A percentile compares a stretch with the other conserved stretches of the same genome.
phyloP scores from a whole-genome alignment of 2,113 vertebrate genomes.

The Microcebus tavaratra region DNA sequence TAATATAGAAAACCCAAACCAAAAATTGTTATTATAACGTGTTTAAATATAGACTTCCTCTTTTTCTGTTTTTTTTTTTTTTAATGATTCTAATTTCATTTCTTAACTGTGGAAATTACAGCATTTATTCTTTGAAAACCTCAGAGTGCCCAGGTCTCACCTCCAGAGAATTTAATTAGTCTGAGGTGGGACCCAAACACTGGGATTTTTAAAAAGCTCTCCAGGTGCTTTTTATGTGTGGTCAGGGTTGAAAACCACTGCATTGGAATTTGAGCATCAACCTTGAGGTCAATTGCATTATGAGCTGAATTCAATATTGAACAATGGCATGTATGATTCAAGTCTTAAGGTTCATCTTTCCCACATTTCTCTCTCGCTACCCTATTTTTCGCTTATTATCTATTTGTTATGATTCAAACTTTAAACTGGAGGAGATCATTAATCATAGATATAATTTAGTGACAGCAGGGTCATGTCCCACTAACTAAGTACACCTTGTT shows the following conservation, averaged over 20 bases:
- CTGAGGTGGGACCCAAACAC: constrained; percentile 20
- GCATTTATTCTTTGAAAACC: constrained; percentile 59
- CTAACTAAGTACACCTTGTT: constrained; percentile 96
- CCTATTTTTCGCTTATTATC: constrained; percentile 71
- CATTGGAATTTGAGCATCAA: constrained; percentile 58
- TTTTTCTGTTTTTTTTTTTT: neutral
- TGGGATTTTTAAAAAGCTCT: constrained; percentile 13
- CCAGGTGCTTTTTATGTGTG: constrained; percentile 56
- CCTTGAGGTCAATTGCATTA: constrained; percentile 53
- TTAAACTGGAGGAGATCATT: constrained; percentile 95
- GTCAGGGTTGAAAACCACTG: constrained; percentile 32
- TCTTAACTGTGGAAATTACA: constrained; percentile 39
- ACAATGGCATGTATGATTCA: constrained; percentile 66
- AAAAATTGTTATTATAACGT: constrained; percentile 14
- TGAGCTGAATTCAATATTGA: constrained; percentile 73
- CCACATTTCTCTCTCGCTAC: neutral
- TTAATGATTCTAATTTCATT: constrained; percentile 27
- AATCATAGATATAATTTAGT: constrained; percentile 99
- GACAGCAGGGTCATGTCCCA: constrained; percentile 96
- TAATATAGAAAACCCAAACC: neutral
- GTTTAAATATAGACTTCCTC: constrained; percentile 10
- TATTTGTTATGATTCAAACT: constrained; percentile 82
- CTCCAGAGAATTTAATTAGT: constrained; percentile 71
- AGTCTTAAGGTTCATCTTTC: constrained; percentile 54
- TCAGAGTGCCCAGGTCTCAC: constrained; percentile 8